Conservation (phyloP, 2,797 vertebrate species). For the Alouatta caraya region DNA sequence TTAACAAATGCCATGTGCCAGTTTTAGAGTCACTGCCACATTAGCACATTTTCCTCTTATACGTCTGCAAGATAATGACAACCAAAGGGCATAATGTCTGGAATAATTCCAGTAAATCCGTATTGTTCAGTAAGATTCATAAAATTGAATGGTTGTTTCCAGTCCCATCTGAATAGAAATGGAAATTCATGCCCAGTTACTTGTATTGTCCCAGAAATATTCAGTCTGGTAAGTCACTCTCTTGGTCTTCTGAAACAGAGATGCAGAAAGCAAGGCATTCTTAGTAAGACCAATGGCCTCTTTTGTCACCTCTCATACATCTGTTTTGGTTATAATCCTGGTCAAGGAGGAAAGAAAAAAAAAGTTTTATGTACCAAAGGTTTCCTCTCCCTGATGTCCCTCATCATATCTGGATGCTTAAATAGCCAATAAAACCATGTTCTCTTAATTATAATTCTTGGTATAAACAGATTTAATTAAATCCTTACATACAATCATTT, state of each 20-base stretch:
- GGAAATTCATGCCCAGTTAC: conserved; percentile 11
- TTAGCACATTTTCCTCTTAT: neutral
- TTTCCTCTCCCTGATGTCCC: conserved; percentile 17
- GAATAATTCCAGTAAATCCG: neutral
- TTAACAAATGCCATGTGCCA: neutral
- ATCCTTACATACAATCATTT: neutral
- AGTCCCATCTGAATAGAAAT: conserved; percentile 6
- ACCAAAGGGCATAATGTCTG: neutral
- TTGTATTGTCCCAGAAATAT: conserved; percentile 3
- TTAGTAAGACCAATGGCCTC: conserved; percentile 29
- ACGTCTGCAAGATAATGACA: conserved; percentile 3
- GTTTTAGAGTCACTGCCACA: neutral
- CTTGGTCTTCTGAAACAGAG: conserved; percentile 67
- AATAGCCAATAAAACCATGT: neutral
- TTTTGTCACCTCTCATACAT: conserved; percentile 46
- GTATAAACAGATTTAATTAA: neutral
- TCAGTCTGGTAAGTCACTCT: conserved; percentile 48
- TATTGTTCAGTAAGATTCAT: conserved; percentile 2
- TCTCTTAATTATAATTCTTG: conserved; percentile 15
- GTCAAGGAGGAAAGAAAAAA: conserved; percentile 9
- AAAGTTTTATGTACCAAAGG: neutral
- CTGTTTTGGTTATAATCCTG: conserved; percentile 61
- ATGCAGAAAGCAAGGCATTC: conserved; percentile 33
- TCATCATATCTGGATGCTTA: neutral
- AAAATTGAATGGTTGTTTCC: conserved; percentile 30